Conservation (phyloP, 2,888 invertebrate genomes). For the Geotrupes spiniger region DNA sequence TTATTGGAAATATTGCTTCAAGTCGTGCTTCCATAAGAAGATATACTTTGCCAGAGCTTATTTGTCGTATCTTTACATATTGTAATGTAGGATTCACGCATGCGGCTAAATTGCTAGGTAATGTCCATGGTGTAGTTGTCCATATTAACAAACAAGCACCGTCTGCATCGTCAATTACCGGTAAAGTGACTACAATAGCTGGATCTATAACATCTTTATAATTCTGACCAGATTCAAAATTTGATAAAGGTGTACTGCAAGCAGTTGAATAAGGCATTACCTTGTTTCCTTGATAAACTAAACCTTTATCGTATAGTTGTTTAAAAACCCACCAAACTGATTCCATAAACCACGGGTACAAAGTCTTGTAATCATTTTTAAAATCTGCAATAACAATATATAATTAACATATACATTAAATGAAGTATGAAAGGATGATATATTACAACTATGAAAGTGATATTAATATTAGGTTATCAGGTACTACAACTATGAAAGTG, state of each 20-base stretch:
- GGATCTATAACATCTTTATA: conserved; percentile 98
- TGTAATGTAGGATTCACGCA: conserved; percentile 87
- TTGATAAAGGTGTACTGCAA: conserved; percentile 95
- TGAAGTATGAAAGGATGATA: too few relatives aligned
- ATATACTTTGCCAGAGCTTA: conserved; percentile 65
- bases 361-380: conserved; percentile 96
- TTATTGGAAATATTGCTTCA: conserved; percentile 69
- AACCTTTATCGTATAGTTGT: conserved; percentile 88
- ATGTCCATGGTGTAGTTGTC: conserved; percentile 99
- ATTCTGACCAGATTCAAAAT: conserved; percentile 98
- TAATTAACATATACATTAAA: too few relatives aligned
- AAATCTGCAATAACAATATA: conserved; percentile 67
- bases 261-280: conserved; percentile 99
- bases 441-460: too few relatives aligned
- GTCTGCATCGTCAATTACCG: conserved; percentile 65
- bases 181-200: conserved; percentile 87
- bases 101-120: conserved; percentile 93
- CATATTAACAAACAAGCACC: conserved; percentile 77
- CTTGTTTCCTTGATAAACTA: conserved; percentile 97
- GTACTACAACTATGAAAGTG: too few relatives aligned
- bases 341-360: conserved; percentile 99
- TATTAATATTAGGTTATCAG: too few relatives aligned
- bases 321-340: conserved; percentile 99
- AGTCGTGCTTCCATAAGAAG: conserved; percentile 85
- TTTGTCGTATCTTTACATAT: conserved; percentile 79